phyloP scores from a whole-genome alignment of 2,888 invertebrate species.

The Tetragnatha montana region DNA sequence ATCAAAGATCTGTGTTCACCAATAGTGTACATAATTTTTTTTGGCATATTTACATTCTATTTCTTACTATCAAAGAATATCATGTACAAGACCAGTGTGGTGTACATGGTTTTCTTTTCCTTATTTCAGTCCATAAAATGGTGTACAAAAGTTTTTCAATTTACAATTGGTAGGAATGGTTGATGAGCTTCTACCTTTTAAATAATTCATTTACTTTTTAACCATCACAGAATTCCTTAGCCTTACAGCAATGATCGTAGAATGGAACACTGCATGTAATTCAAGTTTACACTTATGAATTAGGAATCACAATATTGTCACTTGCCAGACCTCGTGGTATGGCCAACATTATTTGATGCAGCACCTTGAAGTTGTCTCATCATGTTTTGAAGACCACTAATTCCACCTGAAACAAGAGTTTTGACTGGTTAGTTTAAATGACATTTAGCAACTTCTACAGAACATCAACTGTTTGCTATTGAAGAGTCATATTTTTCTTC shows the following conservation, averaged over 20 bases:
- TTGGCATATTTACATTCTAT: conserved; percentile 65
- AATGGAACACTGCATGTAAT: conserved; percentile 14
- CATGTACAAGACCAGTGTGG: conserved; percentile 34
- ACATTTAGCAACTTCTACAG: too few relatives aligned
- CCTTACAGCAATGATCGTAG: conserved; percentile 29
- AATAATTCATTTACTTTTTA: conserved; percentile 23
- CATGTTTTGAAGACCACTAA: conserved; percentile 96
- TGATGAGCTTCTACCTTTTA: conserved; percentile 48
- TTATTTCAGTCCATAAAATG: conserved; percentile 62
- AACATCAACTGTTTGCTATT: too few relatives aligned
- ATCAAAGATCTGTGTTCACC: conserved; percentile 21
- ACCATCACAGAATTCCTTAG: conserved; percentile 63
- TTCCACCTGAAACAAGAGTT: conserved; percentile 84
- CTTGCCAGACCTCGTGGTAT: conserved; percentile 74
- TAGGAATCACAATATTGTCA: conserved; percentile 54
- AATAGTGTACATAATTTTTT: conserved; percentile 45
- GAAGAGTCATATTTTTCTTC: background rate
- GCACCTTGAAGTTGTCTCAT: conserved; percentile 90
- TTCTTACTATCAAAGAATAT: conserved; percentile 49
- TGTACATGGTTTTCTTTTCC: conserved; percentile 58
- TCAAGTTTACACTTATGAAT: conserved; percentile 1
- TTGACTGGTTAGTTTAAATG: too few relatives aligned
- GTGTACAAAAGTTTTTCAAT: conserved; percentile 62
- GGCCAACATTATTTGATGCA: conserved; percentile 74
- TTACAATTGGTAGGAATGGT: conserved; percentile 62